A percentile compares a stretch with the other conserved stretches of the same genome.
Evolutionary conservation across 2,888 invertebrate species (phyloP).

Genomic region (Pomacea canaliculata): DNA sequence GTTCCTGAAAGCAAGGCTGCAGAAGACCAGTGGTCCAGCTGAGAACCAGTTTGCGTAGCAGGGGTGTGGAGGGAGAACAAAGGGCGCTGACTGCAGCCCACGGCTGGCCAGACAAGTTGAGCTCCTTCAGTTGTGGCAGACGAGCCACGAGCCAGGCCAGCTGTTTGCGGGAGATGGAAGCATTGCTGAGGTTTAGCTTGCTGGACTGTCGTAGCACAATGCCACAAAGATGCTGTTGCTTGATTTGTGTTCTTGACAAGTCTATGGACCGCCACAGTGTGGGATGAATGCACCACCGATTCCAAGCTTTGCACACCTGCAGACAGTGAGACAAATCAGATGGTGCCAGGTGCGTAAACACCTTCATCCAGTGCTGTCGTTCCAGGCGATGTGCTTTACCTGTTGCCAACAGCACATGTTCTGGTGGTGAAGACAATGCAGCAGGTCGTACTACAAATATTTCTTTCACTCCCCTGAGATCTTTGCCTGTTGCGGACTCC

Average conservation of each 20-base stretch:
- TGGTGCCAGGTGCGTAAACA: constrained; percentile 69
- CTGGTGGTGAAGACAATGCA: constrained; percentile 59
- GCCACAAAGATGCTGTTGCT: constrained; percentile 82
- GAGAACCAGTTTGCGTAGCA: constrained; percentile 81
- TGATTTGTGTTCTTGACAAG: constrained; percentile 77
- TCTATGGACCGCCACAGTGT: constrained; percentile 87
- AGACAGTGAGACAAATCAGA: constrained; percentile 75
- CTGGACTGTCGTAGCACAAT: constrained; percentile 91
- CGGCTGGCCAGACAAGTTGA: constrained; percentile 80
- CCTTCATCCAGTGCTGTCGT: constrained; percentile 67
- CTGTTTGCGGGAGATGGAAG: constrained; percentile 87
- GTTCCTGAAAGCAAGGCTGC: constrained; percentile 86
- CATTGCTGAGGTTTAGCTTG: constrained; percentile 87
- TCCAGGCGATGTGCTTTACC: constrained; percentile 59
- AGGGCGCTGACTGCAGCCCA: constrained; percentile 84
- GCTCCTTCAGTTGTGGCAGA: constrained; percentile 83
- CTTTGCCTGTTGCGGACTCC: constrained; percentile 18
- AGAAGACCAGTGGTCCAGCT: constrained; percentile 88
- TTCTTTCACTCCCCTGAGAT: constrained; percentile 37
- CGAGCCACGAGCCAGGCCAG: constrained; percentile 92
- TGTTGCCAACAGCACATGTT: constrained; percentile 42
- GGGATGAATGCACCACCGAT: constrained; percentile 86
- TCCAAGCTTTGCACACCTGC: constrained; percentile 90
- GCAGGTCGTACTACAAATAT: constrained; percentile 62
- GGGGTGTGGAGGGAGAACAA: constrained; percentile 85